Evolutionary conservation across 1,140 invertebrate genomes (phyloP).

Genomic region (Octopus bimaculoides): DNA sequence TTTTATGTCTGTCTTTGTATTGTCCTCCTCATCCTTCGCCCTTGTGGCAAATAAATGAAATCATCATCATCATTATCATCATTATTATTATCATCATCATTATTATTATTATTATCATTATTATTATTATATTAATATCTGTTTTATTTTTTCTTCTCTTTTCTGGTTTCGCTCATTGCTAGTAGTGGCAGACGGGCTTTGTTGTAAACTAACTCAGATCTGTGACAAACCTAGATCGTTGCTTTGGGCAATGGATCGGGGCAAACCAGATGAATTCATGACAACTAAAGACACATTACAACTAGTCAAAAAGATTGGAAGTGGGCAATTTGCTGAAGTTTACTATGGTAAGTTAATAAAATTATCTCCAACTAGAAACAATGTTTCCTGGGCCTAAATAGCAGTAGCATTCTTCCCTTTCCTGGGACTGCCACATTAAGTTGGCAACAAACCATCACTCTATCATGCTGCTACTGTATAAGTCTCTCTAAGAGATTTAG

Average conservation of each 20-base stretch:
- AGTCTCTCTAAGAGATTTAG: neutral
- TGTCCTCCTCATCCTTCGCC: too few species aligned
- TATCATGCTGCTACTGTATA: neutral
- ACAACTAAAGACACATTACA: conserved; percentile 85
- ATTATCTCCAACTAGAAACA: neutral
- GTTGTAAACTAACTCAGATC: conserved; percentile 86
- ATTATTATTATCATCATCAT: too few species aligned
- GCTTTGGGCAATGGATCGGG: conserved; percentile 67
- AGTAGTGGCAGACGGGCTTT: conserved; percentile 79
- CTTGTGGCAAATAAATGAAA: too few species aligned
- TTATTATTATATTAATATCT: too few species aligned
- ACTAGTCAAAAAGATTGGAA: conserved; percentile 43
- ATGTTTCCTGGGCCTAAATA: neutral
- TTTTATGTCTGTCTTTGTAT: too few species aligned
- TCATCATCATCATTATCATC: too few species aligned
- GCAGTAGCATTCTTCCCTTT: neutral
- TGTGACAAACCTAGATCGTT: conserved; percentile 96
- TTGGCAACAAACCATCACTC: neutral
- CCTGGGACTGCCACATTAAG: neutral
- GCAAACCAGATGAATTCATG: conserved; percentile 92
- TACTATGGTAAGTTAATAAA: conserved; percentile 32
- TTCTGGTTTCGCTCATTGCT: conserved; percentile 22
- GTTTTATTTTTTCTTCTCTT: neutral
- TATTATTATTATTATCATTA: too few species aligned
- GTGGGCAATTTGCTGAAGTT: conserved; percentile 53